Conservation (phyloP, 1,140 invertebrate genomes). For the Meloidogyne exigua region DNA sequence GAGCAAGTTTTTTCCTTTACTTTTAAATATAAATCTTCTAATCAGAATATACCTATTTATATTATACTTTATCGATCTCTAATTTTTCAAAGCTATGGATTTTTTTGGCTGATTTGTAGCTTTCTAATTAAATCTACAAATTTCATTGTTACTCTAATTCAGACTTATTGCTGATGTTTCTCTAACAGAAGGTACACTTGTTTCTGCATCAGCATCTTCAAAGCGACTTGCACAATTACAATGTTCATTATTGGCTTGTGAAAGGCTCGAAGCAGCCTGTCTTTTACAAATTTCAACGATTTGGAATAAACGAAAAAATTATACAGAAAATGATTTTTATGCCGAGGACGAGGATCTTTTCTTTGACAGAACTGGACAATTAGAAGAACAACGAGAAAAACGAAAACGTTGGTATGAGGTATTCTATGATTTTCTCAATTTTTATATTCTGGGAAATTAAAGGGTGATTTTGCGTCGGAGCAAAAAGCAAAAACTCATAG, state of each 20-base stretch:
- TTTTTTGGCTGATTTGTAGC: too few species aligned
- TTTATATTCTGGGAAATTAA: neutral
- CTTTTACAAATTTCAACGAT: slow-evolving; percentile 29
- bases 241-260: slow-evolving; percentile 35
- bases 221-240: slow-evolving; percentile 26
- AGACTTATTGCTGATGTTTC: slow-evolving; percentile 35
- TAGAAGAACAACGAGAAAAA: slow-evolving; percentile 80
- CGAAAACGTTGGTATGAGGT: slow-evolving; percentile 73
- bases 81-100: too few species aligned
- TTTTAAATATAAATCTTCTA: neutral
- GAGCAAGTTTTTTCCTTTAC: slow-evolving; percentile 66
- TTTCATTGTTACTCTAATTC: slow-evolving; percentile 64
- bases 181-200: slow-evolving; percentile 22
- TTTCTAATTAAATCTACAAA: slow-evolving; percentile 66
- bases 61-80: too few species aligned
- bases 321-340: slow-evolving; percentile 86
- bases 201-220: slow-evolving; percentile 28
- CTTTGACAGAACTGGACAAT: slow-evolving; percentile 85
- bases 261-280: slow-evolving; percentile 32
- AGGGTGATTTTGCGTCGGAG: slow-evolving; percentile 3
- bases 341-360: slow-evolving; percentile 96
- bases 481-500: slow-evolving; percentile 28
- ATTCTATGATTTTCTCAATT: neutral
- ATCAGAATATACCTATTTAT: too few species aligned
- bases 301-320: slow-evolving; percentile 72